A percentile compares a stretch with the other conserved stretches of the same genome.
Evolutionary conservation across 2,113 vertebrate species (phyloP).

Genomic region (Anolis sagrei): DNA sequence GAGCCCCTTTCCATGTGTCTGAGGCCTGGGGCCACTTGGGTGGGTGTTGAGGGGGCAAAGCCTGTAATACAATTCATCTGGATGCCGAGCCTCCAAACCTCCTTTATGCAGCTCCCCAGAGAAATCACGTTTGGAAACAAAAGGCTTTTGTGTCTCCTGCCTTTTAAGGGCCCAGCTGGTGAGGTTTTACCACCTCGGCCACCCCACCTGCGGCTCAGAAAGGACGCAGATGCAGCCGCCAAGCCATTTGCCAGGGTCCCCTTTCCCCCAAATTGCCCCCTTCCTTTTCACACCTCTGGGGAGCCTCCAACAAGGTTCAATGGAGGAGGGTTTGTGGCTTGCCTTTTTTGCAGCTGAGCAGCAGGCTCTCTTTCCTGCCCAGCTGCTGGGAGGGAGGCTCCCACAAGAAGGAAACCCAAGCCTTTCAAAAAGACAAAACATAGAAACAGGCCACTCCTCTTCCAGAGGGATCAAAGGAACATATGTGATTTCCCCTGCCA

Average conservation of each 20-base stretch:
- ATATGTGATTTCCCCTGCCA: too few relatives aligned
- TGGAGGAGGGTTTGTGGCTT: background rate
- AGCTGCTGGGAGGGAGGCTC: background rate
- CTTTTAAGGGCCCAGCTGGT: slow-evolving; percentile 57
- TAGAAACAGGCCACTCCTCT: too few relatives aligned
- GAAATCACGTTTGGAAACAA: slow-evolving; percentile 28
- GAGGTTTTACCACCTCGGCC: slow-evolving; percentile 72
- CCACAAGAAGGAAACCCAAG: too few relatives aligned
- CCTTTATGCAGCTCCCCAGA: background rate
- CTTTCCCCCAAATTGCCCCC: background rate
- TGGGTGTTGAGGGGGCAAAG: background rate
- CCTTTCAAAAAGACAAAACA: too few relatives aligned
- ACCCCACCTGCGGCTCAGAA: slow-evolving; percentile 64
- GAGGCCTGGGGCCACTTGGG: background rate
- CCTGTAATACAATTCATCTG: background rate
- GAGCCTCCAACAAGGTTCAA: background rate
- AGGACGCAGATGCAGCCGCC: slow-evolving; percentile 59
- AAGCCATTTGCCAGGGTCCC: background rate
- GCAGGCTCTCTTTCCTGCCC: background rate
- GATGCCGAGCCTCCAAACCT: background rate
- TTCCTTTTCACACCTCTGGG: background rate
- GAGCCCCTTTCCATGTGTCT: background rate
- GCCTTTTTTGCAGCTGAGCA: background rate
- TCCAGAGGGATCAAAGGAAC: too few relatives aligned
- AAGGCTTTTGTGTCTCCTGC: slow-evolving; percentile 48